Evolutionary conservation across 2,797 vertebrate species (phyloP).

Genomic region (Pelochelys cantorii): DNA sequence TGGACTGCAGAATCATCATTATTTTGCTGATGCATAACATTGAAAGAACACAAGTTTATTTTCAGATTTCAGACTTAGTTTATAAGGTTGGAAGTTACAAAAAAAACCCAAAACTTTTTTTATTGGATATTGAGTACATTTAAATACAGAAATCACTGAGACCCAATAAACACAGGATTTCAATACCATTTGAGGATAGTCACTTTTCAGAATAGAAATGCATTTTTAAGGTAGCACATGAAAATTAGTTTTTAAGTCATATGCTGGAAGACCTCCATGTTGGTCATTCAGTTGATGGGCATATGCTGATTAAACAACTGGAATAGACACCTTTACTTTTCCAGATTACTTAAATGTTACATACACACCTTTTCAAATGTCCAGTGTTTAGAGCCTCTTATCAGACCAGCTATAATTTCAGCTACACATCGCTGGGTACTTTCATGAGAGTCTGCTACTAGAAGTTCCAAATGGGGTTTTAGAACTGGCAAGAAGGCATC

Average conservation of each 20-base stretch:
- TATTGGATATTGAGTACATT: not conserved
- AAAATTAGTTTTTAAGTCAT: not conserved
- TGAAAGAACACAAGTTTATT: not conserved
- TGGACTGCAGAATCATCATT: not conserved
- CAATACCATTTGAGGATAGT: not conserved
- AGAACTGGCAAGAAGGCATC: constrained; percentile 91
- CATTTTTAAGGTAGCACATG: not conserved
- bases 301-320: not conserved
- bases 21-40: not conserved
- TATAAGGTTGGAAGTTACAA: not conserved
- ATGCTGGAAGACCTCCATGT: not conserved
- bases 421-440: constrained; percentile 96
- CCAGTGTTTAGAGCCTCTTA: constrained; percentile 97
- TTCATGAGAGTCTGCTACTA: constrained; percentile 93
- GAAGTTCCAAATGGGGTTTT: constrained; percentile 91
- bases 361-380: constrained; percentile 85
- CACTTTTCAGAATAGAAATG: not conserved
- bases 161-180: not conserved
- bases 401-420: constrained; percentile 96
- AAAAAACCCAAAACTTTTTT: not conserved
- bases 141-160: not conserved
- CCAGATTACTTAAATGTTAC: not conserved
- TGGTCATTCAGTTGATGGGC: not conserved
- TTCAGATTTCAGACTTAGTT: not conserved
- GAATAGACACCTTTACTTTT: not conserved